A percentile compares a stretch with the other conserved stretches of the same genome.
Evolutionary conservation across 1,140 invertebrate genomes (phyloP).

Genomic region (Cyclina sinensis): DNA sequence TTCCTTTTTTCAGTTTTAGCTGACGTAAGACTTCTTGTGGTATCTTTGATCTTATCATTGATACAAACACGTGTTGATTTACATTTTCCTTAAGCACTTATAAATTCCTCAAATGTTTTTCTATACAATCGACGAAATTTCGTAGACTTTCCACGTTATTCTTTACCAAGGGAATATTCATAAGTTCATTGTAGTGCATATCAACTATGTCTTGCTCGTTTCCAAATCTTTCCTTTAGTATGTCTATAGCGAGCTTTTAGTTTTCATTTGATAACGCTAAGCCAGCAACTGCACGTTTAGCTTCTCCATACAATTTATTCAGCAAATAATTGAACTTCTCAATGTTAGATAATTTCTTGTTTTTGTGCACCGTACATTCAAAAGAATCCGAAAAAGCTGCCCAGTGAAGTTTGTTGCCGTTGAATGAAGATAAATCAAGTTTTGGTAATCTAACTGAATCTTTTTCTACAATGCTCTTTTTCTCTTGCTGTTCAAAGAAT

Average conservation of each 20-base stretch:
- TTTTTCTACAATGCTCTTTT: no score
- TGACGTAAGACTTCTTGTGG: slow-evolving; percentile 10
- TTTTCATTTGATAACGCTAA: neutral
- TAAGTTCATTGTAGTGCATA: slow-evolving; percentile 10
- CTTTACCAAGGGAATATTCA: neutral
- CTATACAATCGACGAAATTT: neutral
- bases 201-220: slow-evolving; percentile 12
- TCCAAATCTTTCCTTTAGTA: no score
- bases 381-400: neutral
- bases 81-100: slow-evolving; percentile 11
- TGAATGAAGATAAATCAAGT: neutral
- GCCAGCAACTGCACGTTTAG: neutral
- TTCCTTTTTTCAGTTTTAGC: neutral
- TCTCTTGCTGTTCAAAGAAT: no score
- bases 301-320: neutral
- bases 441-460: neutral
- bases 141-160: slow-evolving; percentile 16
- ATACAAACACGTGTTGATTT: no score
- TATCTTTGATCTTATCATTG: neutral
- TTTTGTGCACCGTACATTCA: slow-evolving; percentile 5
- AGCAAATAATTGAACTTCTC: neutral
- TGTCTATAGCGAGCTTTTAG: neutral
- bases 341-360: neutral
- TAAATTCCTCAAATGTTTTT: slow-evolving; percentile 17
- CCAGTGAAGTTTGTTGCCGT: neutral